A percentile compares a stretch with the other conserved stretches of the same genome.
These are phyloP conservation scores for Vidua macroura DNA, from an alignment of 2,113 vertebrate species.

Conservation along the genomic window DNA sequence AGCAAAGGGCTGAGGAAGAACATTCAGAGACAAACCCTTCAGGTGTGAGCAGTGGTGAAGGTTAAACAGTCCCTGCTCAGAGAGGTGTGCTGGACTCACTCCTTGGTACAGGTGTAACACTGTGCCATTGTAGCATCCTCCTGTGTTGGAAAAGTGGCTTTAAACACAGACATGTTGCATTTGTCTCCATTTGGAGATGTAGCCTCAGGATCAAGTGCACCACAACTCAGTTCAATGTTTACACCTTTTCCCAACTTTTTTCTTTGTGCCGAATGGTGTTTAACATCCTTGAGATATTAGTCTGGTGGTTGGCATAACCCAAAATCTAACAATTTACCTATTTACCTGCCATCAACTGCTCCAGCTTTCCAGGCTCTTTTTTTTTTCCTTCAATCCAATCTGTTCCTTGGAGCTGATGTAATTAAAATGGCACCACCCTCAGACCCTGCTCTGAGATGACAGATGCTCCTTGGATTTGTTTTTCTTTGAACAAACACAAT, in stretches of 20 bases:
- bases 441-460: neutral
- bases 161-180: rapidly evolving
- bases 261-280: neutral
- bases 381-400: neutral
- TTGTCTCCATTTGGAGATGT: neutral
- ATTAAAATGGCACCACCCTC: neutral
- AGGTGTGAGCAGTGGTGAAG: neutral
- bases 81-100: neutral
- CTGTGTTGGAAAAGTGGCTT: neutral
- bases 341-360: neutral
- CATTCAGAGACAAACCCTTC: neutral
- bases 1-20: neutral
- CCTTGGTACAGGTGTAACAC: neutral
- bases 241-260: neutral
- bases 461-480: neutral
- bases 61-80: neutral
- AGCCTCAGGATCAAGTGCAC: neutral
- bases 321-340: neutral
- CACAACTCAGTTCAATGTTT: neutral
- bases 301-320: neutral
- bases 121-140: neutral
- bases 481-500: neutral
- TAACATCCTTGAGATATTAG: neutral
- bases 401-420: neutral
- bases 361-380: neutral